A percentile compares a stretch with the other conserved stretches of the same genome.
phyloP scores from a whole-genome alignment of 1,140 invertebrate species.

The Adoxophyes honmai region DNA sequence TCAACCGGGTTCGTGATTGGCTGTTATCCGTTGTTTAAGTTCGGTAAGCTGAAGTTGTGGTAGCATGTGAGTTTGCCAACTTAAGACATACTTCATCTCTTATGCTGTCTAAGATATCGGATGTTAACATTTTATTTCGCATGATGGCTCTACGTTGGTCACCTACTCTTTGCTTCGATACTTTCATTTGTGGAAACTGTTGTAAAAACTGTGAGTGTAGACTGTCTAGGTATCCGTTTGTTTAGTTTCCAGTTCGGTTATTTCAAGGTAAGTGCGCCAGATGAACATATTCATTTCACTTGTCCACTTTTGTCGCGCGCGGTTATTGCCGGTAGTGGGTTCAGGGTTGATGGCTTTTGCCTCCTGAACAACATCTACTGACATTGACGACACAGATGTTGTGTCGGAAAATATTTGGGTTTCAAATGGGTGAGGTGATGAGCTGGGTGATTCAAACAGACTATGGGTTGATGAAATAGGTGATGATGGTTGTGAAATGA shows the following conservation, averaged over 20 bases:
- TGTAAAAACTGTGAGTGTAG: constrained; percentile 17
- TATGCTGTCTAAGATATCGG: not conserved
- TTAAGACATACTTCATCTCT: not conserved
- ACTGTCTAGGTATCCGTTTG: not conserved
- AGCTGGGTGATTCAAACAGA: too few relatives aligned
- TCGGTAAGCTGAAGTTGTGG: not conserved
- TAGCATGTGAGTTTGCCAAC: not conserved
- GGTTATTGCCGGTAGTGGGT: not conserved
- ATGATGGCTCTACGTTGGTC: constrained; percentile 22
- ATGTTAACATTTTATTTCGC: constrained; percentile 20
- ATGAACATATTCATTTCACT: constrained; percentile 9
- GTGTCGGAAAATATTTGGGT: too few relatives aligned
- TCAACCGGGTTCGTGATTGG: too few relatives aligned
- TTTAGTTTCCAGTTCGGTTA: not conserved
- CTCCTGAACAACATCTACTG: too few relatives aligned
- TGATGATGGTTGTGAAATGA: too few relatives aligned
- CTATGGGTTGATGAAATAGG: too few relatives aligned
- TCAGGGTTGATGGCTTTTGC: too few relatives aligned
- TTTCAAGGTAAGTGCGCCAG: constrained; percentile 2
- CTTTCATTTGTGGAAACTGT: constrained; percentile 19
- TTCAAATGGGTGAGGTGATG: too few relatives aligned
- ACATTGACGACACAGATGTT: too few relatives aligned
- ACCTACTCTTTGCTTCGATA: constrained; percentile 16
- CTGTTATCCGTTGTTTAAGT: not conserved
- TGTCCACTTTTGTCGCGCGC: not conserved